Evolutionary conservation across 2,113 vertebrate genomes (phyloP), one percentile per base, ranked within the genome.

Genomic region (Stigmatopora nigra): DNA sequence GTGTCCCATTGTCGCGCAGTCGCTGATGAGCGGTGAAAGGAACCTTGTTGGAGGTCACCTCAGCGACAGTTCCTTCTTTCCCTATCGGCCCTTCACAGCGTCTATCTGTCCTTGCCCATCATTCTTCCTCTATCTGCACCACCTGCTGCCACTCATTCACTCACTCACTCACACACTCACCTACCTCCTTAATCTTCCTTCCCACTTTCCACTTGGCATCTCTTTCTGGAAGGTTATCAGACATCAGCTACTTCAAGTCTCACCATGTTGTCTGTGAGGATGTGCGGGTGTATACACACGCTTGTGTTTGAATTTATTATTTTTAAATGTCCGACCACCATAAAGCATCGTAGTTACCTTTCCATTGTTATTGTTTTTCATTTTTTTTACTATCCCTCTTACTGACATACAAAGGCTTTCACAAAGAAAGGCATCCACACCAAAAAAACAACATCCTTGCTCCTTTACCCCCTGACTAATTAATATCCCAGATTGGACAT

Each of bases 101-200:
- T 86, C 82, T 78, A 82, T 86, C 82, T 82, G 75, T 82, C 83
- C 78, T 79, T 76, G 76, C 76, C 78, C 73, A 82, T 86, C 86
- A 84, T 75, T 86, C 83, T 76, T 71, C 76, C 70, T 83, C 67
- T 77, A 65, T 77, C 83, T 71, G 66, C 25, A 53, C 51, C 58
- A 60, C 77, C 64, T 46, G 14, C 80, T 76, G 72, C 74, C 82
- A 78, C 72, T 80, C 82, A 81, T 65, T 75, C 82, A 78, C 72
- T 80, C 82, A 81, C 67, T 85, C 78, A 82, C 49, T 13, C 79
- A 78, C 70, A 78, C 82, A 79, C 66, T 84, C 78, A 79, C 48
- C 12, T 77, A 83, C 78, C 75, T 87, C 73, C 74, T 68, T 78
- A 79, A 76, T 82, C 85, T 84, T 70, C 68, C 70, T 63, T 47